Conservation (phyloP, 1,140 invertebrate genomes). For the Lasioglossum baleicum region DNA sequence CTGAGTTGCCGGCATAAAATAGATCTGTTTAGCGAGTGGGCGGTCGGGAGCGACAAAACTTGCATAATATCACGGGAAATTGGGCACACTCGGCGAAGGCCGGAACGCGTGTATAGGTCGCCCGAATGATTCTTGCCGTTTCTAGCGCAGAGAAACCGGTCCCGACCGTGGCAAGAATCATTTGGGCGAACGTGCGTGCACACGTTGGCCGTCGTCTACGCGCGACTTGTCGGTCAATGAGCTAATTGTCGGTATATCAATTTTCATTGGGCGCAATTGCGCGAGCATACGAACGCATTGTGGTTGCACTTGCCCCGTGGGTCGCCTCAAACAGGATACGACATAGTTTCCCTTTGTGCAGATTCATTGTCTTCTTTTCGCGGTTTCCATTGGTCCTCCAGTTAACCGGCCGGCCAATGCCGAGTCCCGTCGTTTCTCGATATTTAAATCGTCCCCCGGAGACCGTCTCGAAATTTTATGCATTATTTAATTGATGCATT, state of each 20-base stretch:
- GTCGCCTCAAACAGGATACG: conserved; percentile 70
- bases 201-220: conserved; percentile 27
- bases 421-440: not conserved
- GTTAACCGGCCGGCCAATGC: conserved; percentile 17
- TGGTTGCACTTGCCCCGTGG: conserved; percentile 64
- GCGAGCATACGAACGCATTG: conserved; percentile 65
- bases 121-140: not conserved
- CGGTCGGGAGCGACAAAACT: conserved; percentile 43
- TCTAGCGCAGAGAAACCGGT: not conserved
- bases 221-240: conserved; percentile 70
- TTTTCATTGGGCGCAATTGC: conserved; percentile 75
- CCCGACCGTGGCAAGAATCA: not conserved
- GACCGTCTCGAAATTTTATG: not conserved
- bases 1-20: conserved; percentile 37
- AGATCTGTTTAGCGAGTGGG: conserved; percentile 33
- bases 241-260: conserved; percentile 74
- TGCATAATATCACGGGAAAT: conserved; percentile 57
- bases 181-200: not conserved
- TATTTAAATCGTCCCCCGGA: conserved; percentile 5
- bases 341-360: conserved; percentile 62
- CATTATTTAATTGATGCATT: conserved; percentile 3
- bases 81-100: conserved; percentile 34
- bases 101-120: not conserved
- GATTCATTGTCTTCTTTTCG: conserved; percentile 50
- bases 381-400: conserved; percentile 17